Evolutionary conservation across 2,113 vertebrate species (phyloP).

Genomic region (Neoarius graeffei): DNA sequence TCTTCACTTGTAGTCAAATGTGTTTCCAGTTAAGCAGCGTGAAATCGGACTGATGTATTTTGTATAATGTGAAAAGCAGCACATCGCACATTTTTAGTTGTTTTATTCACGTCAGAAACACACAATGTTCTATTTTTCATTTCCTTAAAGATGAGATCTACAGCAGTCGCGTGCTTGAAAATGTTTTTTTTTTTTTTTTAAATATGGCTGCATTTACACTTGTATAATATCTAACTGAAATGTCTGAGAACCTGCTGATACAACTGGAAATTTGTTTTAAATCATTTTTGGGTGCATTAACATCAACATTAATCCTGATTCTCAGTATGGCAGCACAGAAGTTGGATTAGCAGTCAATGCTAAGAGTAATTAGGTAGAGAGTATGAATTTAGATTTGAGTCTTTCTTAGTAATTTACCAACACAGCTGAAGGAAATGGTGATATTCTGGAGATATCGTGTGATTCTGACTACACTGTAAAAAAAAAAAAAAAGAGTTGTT

Average conservation of each 20-base stretch:
- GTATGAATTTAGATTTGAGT: too few relatives aligned
- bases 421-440: not conserved
- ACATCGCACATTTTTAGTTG: not conserved
- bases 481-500: too few relatives aligned
- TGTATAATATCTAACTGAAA: not conserved
- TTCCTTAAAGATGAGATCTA: not conserved
- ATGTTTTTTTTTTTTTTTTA: not conserved
- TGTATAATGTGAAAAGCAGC: constrained; percentile 4
- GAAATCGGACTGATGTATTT: not conserved
- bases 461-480: too few relatives aligned
- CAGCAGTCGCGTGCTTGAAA: not conserved
- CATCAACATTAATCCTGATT: not conserved
- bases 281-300: not conserved
- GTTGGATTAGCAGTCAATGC: not conserved
- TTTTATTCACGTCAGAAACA: not conserved
- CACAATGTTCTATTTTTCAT: not conserved
- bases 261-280: not conserved
- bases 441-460: not conserved
- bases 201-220: not conserved
- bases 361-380: too few relatives aligned
- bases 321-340: not conserved
- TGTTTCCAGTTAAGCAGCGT: constrained; percentile 3
- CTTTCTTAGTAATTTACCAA: not conserved
- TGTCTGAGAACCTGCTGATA: not conserved
- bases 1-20: not conserved